Base-by-base conservation (phyloP, 2,888 invertebrate species). In the Mythimna albipuncta region DNA sequence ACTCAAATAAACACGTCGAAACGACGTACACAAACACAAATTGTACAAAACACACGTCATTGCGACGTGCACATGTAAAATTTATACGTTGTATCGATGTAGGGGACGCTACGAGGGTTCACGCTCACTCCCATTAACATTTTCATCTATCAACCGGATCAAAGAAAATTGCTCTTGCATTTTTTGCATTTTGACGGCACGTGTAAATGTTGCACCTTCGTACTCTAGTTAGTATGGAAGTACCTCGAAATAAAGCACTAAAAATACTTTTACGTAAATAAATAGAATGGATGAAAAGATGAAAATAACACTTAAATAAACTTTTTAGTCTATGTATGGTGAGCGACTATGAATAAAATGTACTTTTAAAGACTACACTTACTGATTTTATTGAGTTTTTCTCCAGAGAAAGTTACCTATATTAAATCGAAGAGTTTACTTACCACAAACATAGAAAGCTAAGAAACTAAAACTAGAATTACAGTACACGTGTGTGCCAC, bases 121-220 rank as follows among this genome's bases (percentile, higher is more conserved):
- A 32, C 44, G 3, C 59, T 47, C 67, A 79, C 64, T 62, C 35
- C 32, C 52, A 78, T 79, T 58, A 65, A 58, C 32, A 67, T 79
- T 79, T 67, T 58, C 64, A 83, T 79, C 32, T 58, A 65, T 67
- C 47, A 26, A 50, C 19, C 57, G 32, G 35, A 78, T 66, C 54
- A 62, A 50, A 67, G 16, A 67, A 66, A 59, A 78, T 54, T 63
- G 32, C 62, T 72, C 54, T 63, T 55, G 58, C 58, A 32, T 61
- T 65, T 68, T 72, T 65, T 38, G 52, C 32, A 69, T 58, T 50
- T 44, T 2, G 52, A 26, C 41, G 11, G 32, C 26, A 67, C 50
- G 26, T 67, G 67, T 26, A 44, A 62, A n/a, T 13, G 13, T 10
- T 69, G n/a, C 10, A 11, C 44, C 44, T 44, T 44, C 44, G 11